Percentiles rank a stretch among this genome's conserved stretches.
These are phyloP conservation scores for Drosophila ezoana DNA, from an alignment of 2,888 invertebrate species.

Conservation along the genomic window DNA sequence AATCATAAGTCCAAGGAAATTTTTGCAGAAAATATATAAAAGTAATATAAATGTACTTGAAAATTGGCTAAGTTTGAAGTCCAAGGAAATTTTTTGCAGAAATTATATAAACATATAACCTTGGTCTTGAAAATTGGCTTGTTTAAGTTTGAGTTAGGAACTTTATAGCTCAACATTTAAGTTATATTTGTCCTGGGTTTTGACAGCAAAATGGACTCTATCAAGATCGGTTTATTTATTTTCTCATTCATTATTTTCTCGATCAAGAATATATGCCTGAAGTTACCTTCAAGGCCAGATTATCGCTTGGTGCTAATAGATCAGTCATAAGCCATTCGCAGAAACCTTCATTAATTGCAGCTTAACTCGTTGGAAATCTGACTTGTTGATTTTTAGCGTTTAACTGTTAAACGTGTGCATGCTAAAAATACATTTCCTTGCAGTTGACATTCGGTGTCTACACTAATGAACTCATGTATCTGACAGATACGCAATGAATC, in stretches of 20 bases:
- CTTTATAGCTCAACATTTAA: no score
- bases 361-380: slow-evolving; percentile 20
- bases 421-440: slow-evolving; percentile 79
- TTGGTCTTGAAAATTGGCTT: no score
- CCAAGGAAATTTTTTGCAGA: no score
- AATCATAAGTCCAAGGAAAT: no score
- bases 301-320: slow-evolving; percentile 34
- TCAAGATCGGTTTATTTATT: no score
- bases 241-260: no score
- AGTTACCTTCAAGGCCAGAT: slow-evolving; percentile 39
- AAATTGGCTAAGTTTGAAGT: no score
- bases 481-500: slow-evolving; percentile 75
- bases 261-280: not conserved
- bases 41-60: no score
- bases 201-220: no score
- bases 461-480: slow-evolving; percentile 79
- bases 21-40: not conserved
- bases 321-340: slow-evolving; percentile 20
- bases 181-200: no score
- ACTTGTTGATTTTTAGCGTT: slow-evolving; percentile 56
- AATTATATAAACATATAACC: no score
- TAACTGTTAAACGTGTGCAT: slow-evolving; percentile 66
- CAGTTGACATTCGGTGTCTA: slow-evolving; percentile 80
- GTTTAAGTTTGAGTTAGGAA: no score
- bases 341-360: slow-evolving; percentile 51